Conservation (phyloP, 2,113 vertebrate genomes). For the Leiothrix lutea region DNA sequence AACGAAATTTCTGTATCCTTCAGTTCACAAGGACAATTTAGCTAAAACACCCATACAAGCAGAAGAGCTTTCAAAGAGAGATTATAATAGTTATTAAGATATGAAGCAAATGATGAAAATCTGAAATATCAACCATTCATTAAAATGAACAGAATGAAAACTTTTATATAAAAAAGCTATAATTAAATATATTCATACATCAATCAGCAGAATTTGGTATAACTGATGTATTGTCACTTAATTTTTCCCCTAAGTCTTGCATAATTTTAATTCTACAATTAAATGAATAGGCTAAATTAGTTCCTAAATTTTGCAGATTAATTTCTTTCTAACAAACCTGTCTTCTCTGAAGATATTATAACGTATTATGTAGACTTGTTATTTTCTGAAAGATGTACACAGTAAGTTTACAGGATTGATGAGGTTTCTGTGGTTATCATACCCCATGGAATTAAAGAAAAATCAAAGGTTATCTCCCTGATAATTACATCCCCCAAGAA, state of each 20-base stretch:
- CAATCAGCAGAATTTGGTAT: neutral
- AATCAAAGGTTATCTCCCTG: neutral
- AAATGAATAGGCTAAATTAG: neutral
- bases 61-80: conserved; percentile 5
- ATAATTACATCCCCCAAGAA: neutral
- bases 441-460: neutral
- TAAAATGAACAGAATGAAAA: conserved; percentile 9
- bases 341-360: neutral
- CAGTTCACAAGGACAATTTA: neutral
- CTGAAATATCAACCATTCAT: neutral
- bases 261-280: neutral
- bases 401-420: neutral
- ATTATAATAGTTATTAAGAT: neutral
- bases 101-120: conserved; percentile 17
- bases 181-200: neutral
- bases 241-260: neutral
- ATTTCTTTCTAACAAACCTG: neutral
- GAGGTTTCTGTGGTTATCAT: neutral
- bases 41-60: neutral
- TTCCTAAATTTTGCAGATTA: neutral
- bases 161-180: neutral
- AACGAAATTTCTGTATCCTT: neutral
- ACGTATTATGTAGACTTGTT: neutral
- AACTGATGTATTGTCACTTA: neutral
- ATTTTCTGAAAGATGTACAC: neutral